Evolutionary conservation across 2,113 vertebrate species (phyloP), one percentile per base, ranked within the genome.

Genomic region (Machaerirhynchus nigripectus): DNA sequence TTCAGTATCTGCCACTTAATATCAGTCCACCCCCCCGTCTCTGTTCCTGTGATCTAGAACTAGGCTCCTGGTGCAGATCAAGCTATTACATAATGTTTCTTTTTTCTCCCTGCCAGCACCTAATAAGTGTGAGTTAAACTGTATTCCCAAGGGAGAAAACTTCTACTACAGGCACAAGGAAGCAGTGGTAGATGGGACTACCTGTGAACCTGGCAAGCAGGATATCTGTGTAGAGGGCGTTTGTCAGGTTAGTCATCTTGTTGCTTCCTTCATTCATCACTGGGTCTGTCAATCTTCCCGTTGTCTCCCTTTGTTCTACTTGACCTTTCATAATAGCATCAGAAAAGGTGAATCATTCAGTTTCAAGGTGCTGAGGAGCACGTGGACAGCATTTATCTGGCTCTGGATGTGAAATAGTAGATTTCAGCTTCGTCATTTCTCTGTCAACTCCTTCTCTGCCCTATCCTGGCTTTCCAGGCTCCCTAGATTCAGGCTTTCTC

Each of bases 41-140:
- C 91, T 86, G 22, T 23, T 77, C 30, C 55, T 55, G 46, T 70
- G 60, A 60, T 91, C 67, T 55, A 75, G 67, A 76, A 40, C 44
- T 26, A 71, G 19, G 61, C 15, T 91, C 7, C 37, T 84, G 47
- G 24, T 78, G 23, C 3, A 13, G 87, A 73, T 33, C 46, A 79
- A 76, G 23, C 7, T 52, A 24, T 35, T 67, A 52, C 37, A 11
- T 49, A 76, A 93, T 7, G 13, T 40, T 49, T 67, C n/a, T 21
- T 84, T 93, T 82, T 88, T 31, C 87, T 35, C 76, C 83, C 65
- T 84, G 53, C 47, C 93, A 99, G 99, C 98, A 2, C 98, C 99
- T 50, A 99, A 99, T 96, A 99, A 99, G 57, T 99, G 99, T 91
- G 99, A 99, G 94, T 97, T 99, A 95, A 99, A 99, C 98, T 99